Base-by-base conservation (phyloP, 2,888 invertebrate species). In the Anaspis maculata region DNA sequence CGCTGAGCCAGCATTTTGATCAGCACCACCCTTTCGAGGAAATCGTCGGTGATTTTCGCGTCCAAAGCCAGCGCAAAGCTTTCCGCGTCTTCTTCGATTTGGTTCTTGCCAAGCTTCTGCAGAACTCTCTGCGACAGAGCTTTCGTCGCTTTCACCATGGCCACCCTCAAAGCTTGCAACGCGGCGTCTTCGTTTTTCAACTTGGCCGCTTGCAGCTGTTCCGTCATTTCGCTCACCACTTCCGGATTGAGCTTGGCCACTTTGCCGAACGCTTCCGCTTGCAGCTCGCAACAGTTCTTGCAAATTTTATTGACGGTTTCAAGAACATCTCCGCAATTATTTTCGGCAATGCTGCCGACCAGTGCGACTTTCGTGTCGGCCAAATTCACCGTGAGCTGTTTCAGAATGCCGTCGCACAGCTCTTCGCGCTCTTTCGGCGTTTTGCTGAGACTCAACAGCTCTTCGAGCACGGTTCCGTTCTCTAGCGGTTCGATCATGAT, bases 1-100 rank as follows among this genome's bases (percentile, higher is more conserved):
- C 74, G 71, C 43, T 79, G 77, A 0, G 83, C 79, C 1, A 85
- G 63, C 61, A 82, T 79, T 27, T 77, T 68, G 73, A 85, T 83
- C 1, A 84, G 72, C 4, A 78, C 76, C 27, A 81, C 63, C 38
- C 83, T 68, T 60, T 76, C 77, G n/a, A 84, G 57, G 44, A 83
- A 76, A 43, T 77, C 78, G 26, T 77, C 54, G n/a, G 74, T 72
- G 4, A 75, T 69, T 24, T 67, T 62, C 68, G 81, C 69, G 2
- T 81, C 81, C 12, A 84, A 63, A 25, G 82, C 77, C 61, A 72
- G 76, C 1, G 83, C 83, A 11, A 84, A 68, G 13, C 79, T 78
- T 0, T 77, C 68, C 0, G 83, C 79, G 58, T 83, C 81, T 16
- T 60, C 54, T 16, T 53, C 49, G 19, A 70, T 67, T 24, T 24